Evolutionary conservation across 2,113 vertebrate genomes (phyloP).

Genomic region (Prunella fulvescens): DNA sequence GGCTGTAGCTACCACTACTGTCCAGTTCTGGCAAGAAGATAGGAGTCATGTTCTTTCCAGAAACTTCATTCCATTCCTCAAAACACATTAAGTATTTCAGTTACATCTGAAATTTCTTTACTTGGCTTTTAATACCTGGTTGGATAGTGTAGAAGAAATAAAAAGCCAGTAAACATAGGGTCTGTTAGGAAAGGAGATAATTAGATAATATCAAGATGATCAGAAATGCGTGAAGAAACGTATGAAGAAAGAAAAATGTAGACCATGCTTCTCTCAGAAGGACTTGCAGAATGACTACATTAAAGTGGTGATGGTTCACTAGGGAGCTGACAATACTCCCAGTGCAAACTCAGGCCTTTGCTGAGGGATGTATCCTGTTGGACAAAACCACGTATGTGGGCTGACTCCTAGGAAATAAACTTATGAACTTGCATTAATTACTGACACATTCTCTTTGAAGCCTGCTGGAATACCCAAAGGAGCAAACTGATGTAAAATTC

Average conservation of each 20-base stretch:
- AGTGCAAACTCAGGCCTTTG: background rate
- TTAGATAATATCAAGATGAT: background rate
- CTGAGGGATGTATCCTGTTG: background rate
- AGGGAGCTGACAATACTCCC: background rate
- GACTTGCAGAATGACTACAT: background rate
- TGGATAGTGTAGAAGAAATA: background rate
- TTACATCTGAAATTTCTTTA: background rate
- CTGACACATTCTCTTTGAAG: slow-evolving; percentile 49
- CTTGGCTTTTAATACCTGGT: background rate
- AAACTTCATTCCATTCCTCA: background rate
- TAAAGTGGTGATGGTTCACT: background rate
- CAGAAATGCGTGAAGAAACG: background rate
- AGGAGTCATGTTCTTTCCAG: background rate
- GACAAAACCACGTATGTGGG: background rate
- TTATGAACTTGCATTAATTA: slow-evolving; percentile 49
- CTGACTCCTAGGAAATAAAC: background rate
- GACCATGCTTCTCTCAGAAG: background rate
- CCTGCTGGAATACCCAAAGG: slow-evolving; percentile 6
- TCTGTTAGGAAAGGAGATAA: background rate
- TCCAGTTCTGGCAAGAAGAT: background rate
- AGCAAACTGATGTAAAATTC: slow-evolving; percentile 51
- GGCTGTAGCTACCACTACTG: background rate
- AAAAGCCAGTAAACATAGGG: background rate
- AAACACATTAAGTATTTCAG: background rate
- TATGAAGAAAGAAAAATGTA: background rate